phyloP scores from a whole-genome alignment of 2,113 vertebrate species.

The Strigops habroptila region DNA sequence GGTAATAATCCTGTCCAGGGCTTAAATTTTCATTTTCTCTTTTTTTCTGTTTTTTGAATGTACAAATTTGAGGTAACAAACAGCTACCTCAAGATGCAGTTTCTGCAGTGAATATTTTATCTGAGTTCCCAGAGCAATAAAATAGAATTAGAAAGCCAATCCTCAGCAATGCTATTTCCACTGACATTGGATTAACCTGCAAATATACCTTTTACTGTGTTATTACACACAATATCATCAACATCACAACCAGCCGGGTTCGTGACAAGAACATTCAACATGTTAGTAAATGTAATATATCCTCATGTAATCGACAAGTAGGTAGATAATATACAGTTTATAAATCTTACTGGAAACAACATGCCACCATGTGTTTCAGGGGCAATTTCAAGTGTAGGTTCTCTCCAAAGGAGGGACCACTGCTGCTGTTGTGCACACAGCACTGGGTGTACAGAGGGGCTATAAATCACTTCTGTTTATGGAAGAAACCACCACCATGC shows the following conservation, averaged over 20 bases:
- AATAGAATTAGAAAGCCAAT: not conserved
- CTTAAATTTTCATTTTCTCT: not conserved
- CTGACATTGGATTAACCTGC: not conserved
- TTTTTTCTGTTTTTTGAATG: not conserved
- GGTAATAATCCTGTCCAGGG: not conserved
- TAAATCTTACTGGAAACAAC: not conserved
- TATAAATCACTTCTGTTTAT: not conserved
- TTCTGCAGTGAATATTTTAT: not conserved
- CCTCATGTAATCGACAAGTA: not conserved
- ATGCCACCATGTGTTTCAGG: not conserved
- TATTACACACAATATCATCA: not conserved
- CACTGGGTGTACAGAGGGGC: not conserved
- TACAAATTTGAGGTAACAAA: not conserved
- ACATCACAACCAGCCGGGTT: not conserved
- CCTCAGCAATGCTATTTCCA: not conserved
- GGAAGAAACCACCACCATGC: not conserved
- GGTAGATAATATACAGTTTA: not conserved
- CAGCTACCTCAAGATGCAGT: not conserved
- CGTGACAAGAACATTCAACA: fast-evolving
- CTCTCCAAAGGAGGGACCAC: not conserved
- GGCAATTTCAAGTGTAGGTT: not conserved
- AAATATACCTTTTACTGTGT: not conserved
- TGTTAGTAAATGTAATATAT: not conserved
- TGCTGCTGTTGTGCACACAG: fast-evolving
- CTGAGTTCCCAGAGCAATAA: not conserved